These are phyloP conservation scores for Brassicogethes aeneus DNA, from an alignment of 2,888 invertebrate species.

Conservation along the genomic window DNA sequence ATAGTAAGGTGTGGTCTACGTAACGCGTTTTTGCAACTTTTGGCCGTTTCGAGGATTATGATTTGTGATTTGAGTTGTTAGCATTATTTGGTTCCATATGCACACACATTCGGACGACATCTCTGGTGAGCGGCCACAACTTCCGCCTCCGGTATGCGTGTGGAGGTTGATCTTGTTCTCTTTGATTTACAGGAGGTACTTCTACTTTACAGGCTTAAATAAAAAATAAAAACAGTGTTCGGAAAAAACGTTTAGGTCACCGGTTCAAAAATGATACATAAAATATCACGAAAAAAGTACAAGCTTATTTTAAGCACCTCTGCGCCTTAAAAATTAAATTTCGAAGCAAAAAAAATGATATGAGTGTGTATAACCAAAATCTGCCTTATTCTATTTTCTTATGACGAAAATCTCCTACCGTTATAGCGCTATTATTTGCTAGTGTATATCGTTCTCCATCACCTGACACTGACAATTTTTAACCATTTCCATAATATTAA, in stretches of 20 bases:
- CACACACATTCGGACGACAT: constrained; percentile 41
- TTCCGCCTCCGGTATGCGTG: constrained; percentile 27
- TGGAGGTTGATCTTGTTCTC: constrained; percentile 30
- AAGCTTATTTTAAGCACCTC: constrained; percentile 66
- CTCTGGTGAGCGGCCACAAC: constrained; percentile 23
- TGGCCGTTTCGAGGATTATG: constrained; percentile 32
- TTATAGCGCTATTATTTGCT: constrained; percentile 44
- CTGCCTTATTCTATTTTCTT: constrained; percentile 62
- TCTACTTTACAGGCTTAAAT: constrained; percentile 35
- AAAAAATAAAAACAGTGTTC: constrained; percentile 41
- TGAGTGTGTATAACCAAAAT: constrained; percentile 56
- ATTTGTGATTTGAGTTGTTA: constrained; percentile 22
- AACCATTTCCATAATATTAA: constrained; percentile 41
- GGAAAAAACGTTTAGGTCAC: constrained; percentile 46
- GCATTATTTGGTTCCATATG: constrained; percentile 41
- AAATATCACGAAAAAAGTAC: constrained; percentile 59
- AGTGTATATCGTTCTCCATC: constrained; percentile 43
- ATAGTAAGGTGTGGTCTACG: constrained; percentile 11
- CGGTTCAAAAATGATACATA: constrained; percentile 44
- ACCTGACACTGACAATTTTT: constrained; percentile 43
- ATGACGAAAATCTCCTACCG: constrained; percentile 48
- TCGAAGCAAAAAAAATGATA: constrained; percentile 44
- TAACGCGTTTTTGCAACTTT: constrained; percentile 28
- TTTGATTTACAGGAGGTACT: constrained; percentile 36
- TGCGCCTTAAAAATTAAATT: constrained; percentile 61